Evolutionary conservation across 2,888 invertebrate species (phyloP).

Genomic region (Epirrhoe tristata): DNA sequence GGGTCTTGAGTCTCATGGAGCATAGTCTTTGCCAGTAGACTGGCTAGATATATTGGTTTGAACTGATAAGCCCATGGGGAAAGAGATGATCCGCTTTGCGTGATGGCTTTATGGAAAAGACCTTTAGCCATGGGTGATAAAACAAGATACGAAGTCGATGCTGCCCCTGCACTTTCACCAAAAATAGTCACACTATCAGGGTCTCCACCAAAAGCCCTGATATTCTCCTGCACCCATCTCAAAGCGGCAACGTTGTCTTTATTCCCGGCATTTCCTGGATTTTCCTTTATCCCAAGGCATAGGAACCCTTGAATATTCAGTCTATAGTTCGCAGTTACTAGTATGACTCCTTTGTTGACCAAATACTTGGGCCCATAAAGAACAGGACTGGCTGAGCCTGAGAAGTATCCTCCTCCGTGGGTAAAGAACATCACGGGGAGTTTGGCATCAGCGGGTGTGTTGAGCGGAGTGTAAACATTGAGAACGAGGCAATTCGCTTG

Average conservation of each 20-base stretch:
- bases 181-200: conserved; percentile 69
- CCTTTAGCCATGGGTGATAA: conserved; percentile 73
- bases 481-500: conserved; percentile 64
- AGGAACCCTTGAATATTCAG: conserved; percentile 71
- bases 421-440: conserved; percentile 75
- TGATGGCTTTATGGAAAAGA: conserved; percentile 71
- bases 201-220: conserved; percentile 68
- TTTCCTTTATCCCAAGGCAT: conserved; percentile 69
- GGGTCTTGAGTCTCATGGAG: conserved; percentile 60
- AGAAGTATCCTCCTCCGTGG: conserved; percentile 74
- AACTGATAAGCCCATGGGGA: conserved; percentile 68
- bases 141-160: conserved; percentile 68
- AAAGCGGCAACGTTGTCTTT: conserved; percentile 74
- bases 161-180: conserved; percentile 74
- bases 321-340: conserved; percentile 74
- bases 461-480: conserved; percentile 67
- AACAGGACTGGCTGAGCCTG: conserved; percentile 59
- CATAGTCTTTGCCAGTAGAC: conserved; percentile 66
- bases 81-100: conserved; percentile 72
- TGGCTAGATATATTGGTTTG: conserved; percentile 64
- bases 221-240: conserved; percentile 68
- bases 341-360: conserved; percentile 63
- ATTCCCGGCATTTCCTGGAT: conserved; percentile 72
- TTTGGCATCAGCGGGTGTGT: conserved; percentile 40
- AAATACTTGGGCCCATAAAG: conserved; percentile 71